Conservation (phyloP, 2,113 vertebrate species). For the Melanerpes formicivorus region DNA sequence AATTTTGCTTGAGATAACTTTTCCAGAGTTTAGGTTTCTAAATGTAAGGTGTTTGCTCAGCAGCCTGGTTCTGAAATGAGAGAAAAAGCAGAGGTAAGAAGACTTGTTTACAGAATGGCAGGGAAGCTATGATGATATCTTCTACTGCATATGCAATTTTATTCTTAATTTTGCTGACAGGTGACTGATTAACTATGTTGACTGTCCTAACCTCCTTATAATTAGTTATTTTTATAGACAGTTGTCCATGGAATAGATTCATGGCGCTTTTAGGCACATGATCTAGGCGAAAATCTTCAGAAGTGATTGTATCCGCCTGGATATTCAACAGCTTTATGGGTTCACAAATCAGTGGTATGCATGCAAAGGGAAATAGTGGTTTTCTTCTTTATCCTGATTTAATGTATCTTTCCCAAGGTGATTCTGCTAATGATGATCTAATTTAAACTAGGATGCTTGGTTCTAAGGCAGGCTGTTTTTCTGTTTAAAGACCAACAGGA, state of each 20-base stretch:
- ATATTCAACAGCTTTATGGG: background rate
- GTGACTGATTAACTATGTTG: background rate
- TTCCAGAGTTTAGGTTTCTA: background rate
- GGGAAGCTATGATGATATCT: background rate
- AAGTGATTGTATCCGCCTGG: background rate
- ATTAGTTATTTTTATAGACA: background rate
- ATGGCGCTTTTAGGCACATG: background rate
- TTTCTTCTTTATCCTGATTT: background rate
- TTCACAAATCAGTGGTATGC: background rate
- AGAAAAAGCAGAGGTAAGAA: background rate
- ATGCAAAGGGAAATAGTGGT: background rate
- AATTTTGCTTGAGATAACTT: background rate
- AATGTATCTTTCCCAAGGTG: background rate
- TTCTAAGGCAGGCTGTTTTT: background rate
- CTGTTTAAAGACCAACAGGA: background rate
- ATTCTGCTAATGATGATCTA: background rate
- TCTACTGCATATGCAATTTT: background rate
- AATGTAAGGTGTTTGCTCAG: background rate
- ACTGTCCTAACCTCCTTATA: background rate
- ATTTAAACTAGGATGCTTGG: background rate
- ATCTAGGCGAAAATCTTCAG: background rate
- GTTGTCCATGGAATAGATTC: background rate
- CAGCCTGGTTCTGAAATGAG: background rate
- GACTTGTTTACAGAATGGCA: background rate
- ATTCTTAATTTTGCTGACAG: background rate